A percentile compares a stretch with the other conserved stretches of the same genome.
Evolutionary conservation across 2,113 vertebrate genomes (phyloP).

Genomic region (Microcebus griseorufus): DNA sequence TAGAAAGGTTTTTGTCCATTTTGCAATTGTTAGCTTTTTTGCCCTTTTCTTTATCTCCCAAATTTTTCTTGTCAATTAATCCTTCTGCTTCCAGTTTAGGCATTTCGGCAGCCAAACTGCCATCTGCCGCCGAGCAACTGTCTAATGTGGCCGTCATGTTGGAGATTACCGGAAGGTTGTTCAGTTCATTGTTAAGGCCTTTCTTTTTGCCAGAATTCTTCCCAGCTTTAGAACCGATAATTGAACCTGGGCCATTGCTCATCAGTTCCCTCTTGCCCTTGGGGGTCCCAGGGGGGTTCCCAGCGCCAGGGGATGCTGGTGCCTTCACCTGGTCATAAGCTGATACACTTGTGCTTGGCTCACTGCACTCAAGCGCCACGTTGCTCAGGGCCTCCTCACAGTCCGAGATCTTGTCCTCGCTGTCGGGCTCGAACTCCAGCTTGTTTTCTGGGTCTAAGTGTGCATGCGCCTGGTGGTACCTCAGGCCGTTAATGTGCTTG

Average conservation of each 20-base stretch:
- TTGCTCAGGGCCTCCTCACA: conserved; percentile 92
- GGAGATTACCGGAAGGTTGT: conserved; percentile 95
- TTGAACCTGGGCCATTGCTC: conserved; percentile 88
- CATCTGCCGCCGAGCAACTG: conserved; percentile 90
- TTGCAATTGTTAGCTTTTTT: conserved; percentile 93
- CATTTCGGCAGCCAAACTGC: conserved; percentile 93
- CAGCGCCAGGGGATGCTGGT: conserved; percentile 89
- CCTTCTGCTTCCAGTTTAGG: conserved; percentile 98
- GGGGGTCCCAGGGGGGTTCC: conserved; percentile 90
- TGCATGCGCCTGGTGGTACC: conserved; percentile 98
- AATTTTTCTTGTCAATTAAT: conserved; percentile 93
- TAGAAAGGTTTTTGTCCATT: conserved; percentile 93
- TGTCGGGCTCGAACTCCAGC: conserved; percentile 94
- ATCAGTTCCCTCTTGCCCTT: conserved; percentile 93
- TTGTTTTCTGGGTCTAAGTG: conserved; percentile 96
- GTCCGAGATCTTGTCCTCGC: conserved; percentile 96
- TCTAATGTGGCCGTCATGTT: conserved; percentile 96
- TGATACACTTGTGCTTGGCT: conserved; percentile 86
- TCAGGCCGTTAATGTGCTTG: conserved; percentile 98
- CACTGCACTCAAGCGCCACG: conserved; percentile 91
- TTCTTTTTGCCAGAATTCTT: conserved; percentile 95
- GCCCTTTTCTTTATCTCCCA: conserved; percentile 88
- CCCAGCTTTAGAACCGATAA: conserved; percentile 90
- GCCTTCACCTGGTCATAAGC: conserved; percentile 90
- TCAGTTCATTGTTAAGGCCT: conserved; percentile 90